A percentile compares a stretch with the other conserved stretches of the same genome.
Conservation (phyloP, 1,140 invertebrate genomes). For the Lutraria rhynchaena region DNA sequence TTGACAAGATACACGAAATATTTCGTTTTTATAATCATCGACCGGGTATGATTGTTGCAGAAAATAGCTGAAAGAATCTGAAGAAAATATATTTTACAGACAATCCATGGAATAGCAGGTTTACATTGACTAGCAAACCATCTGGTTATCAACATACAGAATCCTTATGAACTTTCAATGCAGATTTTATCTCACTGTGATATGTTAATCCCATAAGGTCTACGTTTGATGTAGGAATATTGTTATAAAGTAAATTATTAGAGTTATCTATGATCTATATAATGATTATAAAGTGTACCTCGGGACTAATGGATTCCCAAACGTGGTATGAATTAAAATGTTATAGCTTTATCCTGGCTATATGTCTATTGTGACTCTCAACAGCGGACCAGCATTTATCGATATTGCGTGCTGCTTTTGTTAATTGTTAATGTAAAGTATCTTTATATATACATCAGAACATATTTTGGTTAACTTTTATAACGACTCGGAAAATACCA, state of each 20-base stretch:
- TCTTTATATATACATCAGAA: too few relatives aligned
- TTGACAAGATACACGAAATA: constrained; percentile 14
- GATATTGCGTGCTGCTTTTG: too few relatives aligned
- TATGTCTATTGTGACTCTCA: too few relatives aligned
- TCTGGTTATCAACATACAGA: constrained; percentile 22
- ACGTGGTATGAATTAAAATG: constrained; percentile 37
- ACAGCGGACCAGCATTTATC: too few relatives aligned
- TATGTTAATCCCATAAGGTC: constrained; percentile 54
- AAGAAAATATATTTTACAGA: constrained; percentile 27
- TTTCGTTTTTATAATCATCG: background rate
- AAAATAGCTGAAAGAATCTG: background rate
- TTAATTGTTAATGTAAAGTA: too few relatives aligned
- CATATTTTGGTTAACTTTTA: too few relatives aligned
- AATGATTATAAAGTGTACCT: constrained; percentile 48
- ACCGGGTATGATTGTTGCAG: background rate
- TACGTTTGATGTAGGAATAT: constrained; percentile 51
- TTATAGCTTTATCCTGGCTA: background rate
- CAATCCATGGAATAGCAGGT: constrained; percentile 2
- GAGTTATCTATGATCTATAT: constrained; percentile 33
- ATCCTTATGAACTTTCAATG: constrained; percentile 44
- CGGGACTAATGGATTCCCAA: constrained; percentile 45
- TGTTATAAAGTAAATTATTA: constrained; percentile 41
- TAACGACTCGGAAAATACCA: too few relatives aligned
- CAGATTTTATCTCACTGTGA: constrained; percentile 52
- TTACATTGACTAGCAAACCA: constrained; percentile 39